Evolutionary conservation across 2,797 vertebrate species (phyloP).

Genomic region (Thalassophryne amazonica): DNA sequence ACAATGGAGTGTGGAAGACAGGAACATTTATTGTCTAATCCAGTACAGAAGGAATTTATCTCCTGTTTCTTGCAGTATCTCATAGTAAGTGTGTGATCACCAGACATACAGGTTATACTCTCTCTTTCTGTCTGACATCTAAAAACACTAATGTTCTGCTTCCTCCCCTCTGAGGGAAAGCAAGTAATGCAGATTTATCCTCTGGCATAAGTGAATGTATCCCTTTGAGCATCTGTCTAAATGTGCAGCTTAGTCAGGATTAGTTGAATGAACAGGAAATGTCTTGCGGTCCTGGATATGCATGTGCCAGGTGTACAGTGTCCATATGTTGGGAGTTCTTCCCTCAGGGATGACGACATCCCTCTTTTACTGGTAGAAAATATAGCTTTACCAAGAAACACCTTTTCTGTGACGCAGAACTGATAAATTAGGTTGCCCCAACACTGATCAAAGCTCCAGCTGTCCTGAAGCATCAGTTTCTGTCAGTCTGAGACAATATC

Average conservation of each 20-base stretch:
- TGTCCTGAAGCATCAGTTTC: slow-evolving; percentile 23
- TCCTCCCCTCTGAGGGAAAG: slow-evolving; percentile 10
- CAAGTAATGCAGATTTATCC: slow-evolving; percentile 28
- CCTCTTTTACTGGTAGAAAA: neutral
- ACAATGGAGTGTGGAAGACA: slow-evolving; percentile 11
- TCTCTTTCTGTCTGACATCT: neutral
- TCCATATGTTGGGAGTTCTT: slow-evolving; percentile 72
- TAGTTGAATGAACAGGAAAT: slow-evolving; percentile 64
- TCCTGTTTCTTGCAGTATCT: neutral
- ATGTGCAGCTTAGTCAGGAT: slow-evolving; percentile 73
- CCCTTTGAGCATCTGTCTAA: slow-evolving; percentile 51
- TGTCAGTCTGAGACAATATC: too few species aligned
- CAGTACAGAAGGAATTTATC: slow-evolving; percentile 20
- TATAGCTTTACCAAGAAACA: too few species aligned
- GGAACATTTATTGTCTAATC: slow-evolving; percentile 53
- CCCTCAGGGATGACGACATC: slow-evolving; percentile 30
- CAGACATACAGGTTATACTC: neutral
- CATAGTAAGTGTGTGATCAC: neutral
- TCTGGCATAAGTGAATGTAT: slow-evolving; percentile 14
- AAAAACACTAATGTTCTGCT: neutral
- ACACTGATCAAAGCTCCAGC: slow-evolving; percentile 3
- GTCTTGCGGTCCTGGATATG: slow-evolving; percentile 59
- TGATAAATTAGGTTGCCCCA: too few species aligned
- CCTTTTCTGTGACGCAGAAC: too few species aligned
- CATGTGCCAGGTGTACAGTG: slow-evolving; percentile 62